These are phyloP conservation scores for Litocranius walleri DNA, from an alignment of 2,113 vertebrate genomes.

Conservation along the genomic window DNA sequence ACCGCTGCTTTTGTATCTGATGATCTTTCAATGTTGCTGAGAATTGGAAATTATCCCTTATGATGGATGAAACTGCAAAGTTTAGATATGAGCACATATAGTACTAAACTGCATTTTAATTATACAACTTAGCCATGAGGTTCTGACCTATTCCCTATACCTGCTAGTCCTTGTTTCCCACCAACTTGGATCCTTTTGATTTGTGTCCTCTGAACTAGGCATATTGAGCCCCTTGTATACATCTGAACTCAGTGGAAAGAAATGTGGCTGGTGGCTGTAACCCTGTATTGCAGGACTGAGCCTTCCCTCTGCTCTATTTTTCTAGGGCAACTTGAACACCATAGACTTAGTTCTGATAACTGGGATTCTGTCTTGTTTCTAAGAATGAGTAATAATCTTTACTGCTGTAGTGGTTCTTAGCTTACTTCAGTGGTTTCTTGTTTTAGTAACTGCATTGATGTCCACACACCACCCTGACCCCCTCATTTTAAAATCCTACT, in stretches of 20 bases:
- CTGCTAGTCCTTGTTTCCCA: not conserved
- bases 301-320: not conserved
- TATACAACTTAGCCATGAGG: not conserved
- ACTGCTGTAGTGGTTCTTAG: rapidly evolving
- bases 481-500: not conserved
- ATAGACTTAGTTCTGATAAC: not conserved
- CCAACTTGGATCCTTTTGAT: not conserved
- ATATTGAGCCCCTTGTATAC: not conserved
- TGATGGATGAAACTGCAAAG: not conserved
- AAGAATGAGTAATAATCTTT: not conserved
- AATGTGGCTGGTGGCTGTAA: not conserved
- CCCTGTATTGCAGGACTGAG: not conserved
- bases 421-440: not conserved
- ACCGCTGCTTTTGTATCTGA: not conserved
- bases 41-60: not conserved
- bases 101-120: not conserved
- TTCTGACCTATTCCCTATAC: not conserved
- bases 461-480: rapidly evolving
- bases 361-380: not conserved
- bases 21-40: not conserved
- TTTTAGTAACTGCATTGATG: not conserved
- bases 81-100: not conserved
- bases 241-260: not conserved
- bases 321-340: not conserved
- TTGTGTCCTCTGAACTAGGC: not conserved